Conservation (phyloP, 2,888 invertebrate species). For the Nomada fabriciana region DNA sequence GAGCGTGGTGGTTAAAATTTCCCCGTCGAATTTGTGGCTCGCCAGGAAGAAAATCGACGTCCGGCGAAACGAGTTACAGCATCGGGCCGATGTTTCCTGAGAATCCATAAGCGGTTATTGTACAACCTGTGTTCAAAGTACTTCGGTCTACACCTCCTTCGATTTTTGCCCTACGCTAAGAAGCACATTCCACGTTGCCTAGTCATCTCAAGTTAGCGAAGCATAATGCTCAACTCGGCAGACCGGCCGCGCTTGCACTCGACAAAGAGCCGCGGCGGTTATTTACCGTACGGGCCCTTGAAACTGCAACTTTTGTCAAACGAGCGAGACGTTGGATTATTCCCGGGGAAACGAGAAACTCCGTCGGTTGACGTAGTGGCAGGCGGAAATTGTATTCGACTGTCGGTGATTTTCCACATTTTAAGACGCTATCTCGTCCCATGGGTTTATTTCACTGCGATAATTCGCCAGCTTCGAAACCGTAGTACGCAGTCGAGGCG, state of each 20-base stretch:
- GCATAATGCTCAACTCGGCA: slow-evolving; percentile 28
- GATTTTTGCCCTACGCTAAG: slow-evolving; percentile 53
- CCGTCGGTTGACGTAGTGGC: neutral
- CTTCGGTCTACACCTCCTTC: slow-evolving; percentile 57
- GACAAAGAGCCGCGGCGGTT: slow-evolving; percentile 13
- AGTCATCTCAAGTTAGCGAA: slow-evolving; percentile 55
- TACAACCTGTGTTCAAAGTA: slow-evolving; percentile 51
- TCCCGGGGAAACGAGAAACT: slow-evolving; percentile 3
- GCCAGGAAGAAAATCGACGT: slow-evolving; percentile 14
- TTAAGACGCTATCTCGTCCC: no score
- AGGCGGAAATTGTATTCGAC: neutral
- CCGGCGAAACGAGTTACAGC: slow-evolving; percentile 37
- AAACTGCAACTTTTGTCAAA: slow-evolving; percentile 30
- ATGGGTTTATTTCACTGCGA: no score
- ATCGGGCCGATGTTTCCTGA: slow-evolving; percentile 46
- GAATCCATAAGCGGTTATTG: slow-evolving; percentile 56
- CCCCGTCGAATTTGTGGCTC: neutral
- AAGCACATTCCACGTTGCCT: slow-evolving; percentile 53
- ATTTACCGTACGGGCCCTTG: slow-evolving; percentile 25
- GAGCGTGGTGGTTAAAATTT: no score
- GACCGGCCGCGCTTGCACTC: slow-evolving; percentile 8
- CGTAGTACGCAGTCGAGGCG: no score
- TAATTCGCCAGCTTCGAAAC: no score
- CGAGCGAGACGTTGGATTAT: neutral
- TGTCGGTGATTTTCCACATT: neutral